These are phyloP conservation scores for Trogon melanurus DNA, from an alignment of 2,113 vertebrate genomes.

Conservation along the genomic window DNA sequence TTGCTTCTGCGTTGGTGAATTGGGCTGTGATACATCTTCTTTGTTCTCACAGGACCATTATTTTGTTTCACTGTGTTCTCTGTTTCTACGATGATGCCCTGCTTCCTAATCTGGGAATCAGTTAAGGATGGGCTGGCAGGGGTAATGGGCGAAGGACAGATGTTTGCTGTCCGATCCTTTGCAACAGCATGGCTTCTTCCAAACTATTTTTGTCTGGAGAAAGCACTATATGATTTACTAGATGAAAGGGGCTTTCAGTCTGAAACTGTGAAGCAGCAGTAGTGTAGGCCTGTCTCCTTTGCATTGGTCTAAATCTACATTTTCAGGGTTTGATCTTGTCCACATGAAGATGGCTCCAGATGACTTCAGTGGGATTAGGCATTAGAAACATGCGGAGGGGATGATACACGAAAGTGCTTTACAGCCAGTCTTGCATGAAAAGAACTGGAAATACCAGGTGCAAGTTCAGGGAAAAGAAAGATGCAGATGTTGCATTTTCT, in stretches of 20 bases:
- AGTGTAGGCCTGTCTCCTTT: neutral
- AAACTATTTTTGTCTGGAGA: neutral
- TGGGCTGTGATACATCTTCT: neutral
- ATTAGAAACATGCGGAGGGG: neutral
- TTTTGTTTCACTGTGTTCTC: neutral
- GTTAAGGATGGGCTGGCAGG: neutral
- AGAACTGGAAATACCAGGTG: constrained; percentile 29
- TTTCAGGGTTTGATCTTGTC: neutral
- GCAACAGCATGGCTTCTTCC: neutral
- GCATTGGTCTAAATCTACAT: neutral
- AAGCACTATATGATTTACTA: neutral
- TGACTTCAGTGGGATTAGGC: neutral
- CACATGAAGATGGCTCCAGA: neutral
- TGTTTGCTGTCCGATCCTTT: neutral
- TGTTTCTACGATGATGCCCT: neutral
- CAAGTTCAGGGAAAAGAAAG: constrained; percentile 34
- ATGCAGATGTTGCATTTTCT: constrained; percentile 44
- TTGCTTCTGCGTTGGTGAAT: neutral
- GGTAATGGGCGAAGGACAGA: neutral
- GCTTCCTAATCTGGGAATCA: neutral
- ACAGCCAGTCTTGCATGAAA: neutral
- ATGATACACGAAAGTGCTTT: neutral
- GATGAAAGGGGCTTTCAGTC: neutral
- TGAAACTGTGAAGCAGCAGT: neutral
- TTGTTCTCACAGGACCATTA: neutral